Evolutionary conservation across 2,888 invertebrate genomes (phyloP).

Genomic region (Idaea aversata): DNA sequence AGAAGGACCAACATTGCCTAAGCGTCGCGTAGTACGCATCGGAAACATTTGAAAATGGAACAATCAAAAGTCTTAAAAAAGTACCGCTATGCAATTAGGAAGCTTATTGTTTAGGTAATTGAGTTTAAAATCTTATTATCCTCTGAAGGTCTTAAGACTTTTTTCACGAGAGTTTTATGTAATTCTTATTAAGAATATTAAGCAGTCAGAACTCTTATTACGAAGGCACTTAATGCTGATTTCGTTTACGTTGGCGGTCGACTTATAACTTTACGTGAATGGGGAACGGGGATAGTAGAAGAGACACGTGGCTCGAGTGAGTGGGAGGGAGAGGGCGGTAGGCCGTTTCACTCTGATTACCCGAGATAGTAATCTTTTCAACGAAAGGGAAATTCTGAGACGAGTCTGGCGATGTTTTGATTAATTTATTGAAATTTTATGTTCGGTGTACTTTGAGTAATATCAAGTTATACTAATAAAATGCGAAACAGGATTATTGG

Average conservation of each 20-base stretch:
- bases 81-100: background rate
- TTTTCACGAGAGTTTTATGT: slow-evolving; percentile 17
- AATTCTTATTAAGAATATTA: slow-evolving; percentile 35
- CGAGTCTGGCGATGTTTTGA: slow-evolving; percentile 57
- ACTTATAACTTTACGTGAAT: slow-evolving; percentile 56
- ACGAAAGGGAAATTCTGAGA: slow-evolving; percentile 67
- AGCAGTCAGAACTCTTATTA: slow-evolving; percentile 55
- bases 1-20: slow-evolving; percentile 37
- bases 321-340: slow-evolving; percentile 50
- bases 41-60: slow-evolving; percentile 51
- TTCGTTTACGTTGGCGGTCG: slow-evolving; percentile 48
- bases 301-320: slow-evolving; percentile 61
- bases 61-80: slow-evolving; percentile 35
- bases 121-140: slow-evolving; percentile 37
- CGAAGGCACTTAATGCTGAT: slow-evolving; percentile 53
- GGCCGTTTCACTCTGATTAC: slow-evolving; percentile 52
- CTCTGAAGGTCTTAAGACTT: slow-evolving; percentile 17
- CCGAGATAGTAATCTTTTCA: slow-evolving; percentile 64
- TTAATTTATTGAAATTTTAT: slow-evolving; percentile 34
- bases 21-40: slow-evolving; percentile 17
- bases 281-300: slow-evolving; percentile 23
- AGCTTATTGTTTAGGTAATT: slow-evolving; percentile 34
- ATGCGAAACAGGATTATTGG: background rate
- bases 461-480: slow-evolving; percentile 4
- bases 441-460: slow-evolving; percentile 29